Percentiles rank a stretch among this genome's conserved stretches.
Conservation (phyloP, 2,113 vertebrate species). For the Limanda limanda region DNA sequence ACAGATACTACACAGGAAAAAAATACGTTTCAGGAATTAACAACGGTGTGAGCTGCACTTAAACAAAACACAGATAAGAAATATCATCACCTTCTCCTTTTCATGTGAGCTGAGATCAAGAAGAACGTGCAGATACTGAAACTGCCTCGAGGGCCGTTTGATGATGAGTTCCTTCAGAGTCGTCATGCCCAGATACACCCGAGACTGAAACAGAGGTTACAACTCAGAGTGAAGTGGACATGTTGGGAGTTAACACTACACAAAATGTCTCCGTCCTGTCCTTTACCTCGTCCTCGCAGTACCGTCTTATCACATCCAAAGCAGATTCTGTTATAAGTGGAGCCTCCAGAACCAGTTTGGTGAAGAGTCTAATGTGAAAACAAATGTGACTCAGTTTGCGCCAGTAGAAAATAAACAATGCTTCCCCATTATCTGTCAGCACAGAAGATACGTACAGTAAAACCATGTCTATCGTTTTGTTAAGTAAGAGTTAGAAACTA, state of each 20-base stretch:
- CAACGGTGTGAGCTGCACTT: not conserved
- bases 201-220: constrained; percentile 82
- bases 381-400: not conserved
- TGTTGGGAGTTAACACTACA: accelerated
- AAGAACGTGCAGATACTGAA: constrained; percentile 94
- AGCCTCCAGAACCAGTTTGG: constrained; percentile 93
- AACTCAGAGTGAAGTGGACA: not conserved
- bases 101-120: constrained; percentile 95
- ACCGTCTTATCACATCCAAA: constrained; percentile 93
- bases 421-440: not conserved
- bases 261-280: not conserved
- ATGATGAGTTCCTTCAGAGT: constrained; percentile 93
- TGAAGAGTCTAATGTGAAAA: constrained; percentile 86
- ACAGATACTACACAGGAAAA: no score
- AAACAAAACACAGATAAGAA: constrained; percentile 5
- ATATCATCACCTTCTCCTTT: constrained; percentile 89
- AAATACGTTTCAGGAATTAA: not conserved
- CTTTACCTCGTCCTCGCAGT: constrained; percentile 94
- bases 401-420: not conserved
- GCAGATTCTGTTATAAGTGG: constrained; percentile 92
- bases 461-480: no score
- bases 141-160: constrained; percentile 91
- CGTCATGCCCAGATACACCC: constrained; percentile 93
- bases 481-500: not conserved
- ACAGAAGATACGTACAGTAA: no score